Evolutionary conservation across 2,888 invertebrate species (phyloP), one percentile per base, ranked within the genome.

Genomic region (Scotopteryx bipunctaria): DNA sequence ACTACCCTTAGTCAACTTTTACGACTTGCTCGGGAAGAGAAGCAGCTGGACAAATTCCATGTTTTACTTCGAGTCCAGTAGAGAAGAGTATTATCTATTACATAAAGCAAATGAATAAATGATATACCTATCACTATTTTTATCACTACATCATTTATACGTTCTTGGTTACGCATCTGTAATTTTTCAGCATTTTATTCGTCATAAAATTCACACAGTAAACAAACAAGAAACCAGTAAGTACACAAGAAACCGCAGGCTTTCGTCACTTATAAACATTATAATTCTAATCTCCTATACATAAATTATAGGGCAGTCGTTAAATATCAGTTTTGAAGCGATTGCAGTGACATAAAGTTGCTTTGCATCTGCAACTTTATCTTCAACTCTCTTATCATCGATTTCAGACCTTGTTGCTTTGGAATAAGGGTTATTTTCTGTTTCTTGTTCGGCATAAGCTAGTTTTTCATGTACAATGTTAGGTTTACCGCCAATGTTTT

Each of bases 281-380:
- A 79, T 81, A 76, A 78, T 79, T 84, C 80, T 83, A 83, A 85
- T 83, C 79, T 82, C 67, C 73, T 74, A 78, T 76, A 79, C 79
- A 81, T 85, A 83, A 83, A 85, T 85, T 81, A 84, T 73, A 66
- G 70, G 65, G 66, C 69, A 75, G 78, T 78, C 81, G 82, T 86
- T 85, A 86, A 87, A 85, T 86, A 86, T 85, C 82, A 85, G 81
- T 80, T 79, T 71, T 71, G 73, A 79, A 76, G 78, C 77, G 74
- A 80, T 83, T 81, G 81, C 82, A 81, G 71, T 82, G 81, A 81
- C 83, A 83, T 73, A 81, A 79, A 81, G 78, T 76, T 78, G 77
- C 69, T 78, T 73, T 73, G 59, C 71, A 70, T 73, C 66, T 65
- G 73, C 78, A 66, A 75, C 38, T 27, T 69, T 75, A 76, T 65